phyloP scores from a whole-genome alignment of 2,113 vertebrate genomes.

The Pipa parva region DNA sequence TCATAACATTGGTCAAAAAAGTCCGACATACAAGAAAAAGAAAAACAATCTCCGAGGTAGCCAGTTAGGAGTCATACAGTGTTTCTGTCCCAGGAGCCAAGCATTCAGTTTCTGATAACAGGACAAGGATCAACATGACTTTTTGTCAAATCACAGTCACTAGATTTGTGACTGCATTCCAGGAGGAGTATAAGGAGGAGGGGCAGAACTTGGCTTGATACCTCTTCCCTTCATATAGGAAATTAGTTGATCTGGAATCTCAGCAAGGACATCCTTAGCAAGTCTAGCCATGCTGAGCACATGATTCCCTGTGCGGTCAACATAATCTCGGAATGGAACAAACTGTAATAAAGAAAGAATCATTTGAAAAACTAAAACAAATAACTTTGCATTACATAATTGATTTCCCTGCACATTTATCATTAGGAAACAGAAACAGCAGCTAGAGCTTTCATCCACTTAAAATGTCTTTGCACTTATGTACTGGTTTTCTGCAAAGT shows the following conservation, averaged over 20 bases:
- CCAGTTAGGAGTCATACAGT: background rate
- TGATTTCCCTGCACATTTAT: no score
- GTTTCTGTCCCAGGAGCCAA: background rate
- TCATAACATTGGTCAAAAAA: background rate
- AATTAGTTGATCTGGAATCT: constrained; percentile 89
- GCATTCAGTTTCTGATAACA: background rate
- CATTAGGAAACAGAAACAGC: no score
- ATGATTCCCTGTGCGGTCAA: constrained; percentile 83
- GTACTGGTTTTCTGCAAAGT: no score
- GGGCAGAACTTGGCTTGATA: constrained; percentile 71
- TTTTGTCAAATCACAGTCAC: constrained; percentile 42
- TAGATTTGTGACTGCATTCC: constrained; percentile 68
- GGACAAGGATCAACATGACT: background rate
- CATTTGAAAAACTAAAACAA: background rate
- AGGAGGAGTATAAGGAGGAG: constrained; percentile 67
- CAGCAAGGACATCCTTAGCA: constrained; percentile 85
- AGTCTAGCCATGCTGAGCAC: constrained; percentile 89
- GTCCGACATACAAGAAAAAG: background rate
- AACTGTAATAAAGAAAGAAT: constrained; percentile 59
- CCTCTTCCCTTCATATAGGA: constrained; percentile 85
- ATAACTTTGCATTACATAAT: no score
- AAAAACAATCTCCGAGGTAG: background rate
- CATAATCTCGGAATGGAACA: constrained; percentile 87
- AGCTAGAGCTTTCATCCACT: no score
- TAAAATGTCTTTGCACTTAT: no score